These are phyloP conservation scores for Oxyruncus cristatus DNA, from an alignment of 2,113 vertebrate genomes.

Conservation along the genomic window DNA sequence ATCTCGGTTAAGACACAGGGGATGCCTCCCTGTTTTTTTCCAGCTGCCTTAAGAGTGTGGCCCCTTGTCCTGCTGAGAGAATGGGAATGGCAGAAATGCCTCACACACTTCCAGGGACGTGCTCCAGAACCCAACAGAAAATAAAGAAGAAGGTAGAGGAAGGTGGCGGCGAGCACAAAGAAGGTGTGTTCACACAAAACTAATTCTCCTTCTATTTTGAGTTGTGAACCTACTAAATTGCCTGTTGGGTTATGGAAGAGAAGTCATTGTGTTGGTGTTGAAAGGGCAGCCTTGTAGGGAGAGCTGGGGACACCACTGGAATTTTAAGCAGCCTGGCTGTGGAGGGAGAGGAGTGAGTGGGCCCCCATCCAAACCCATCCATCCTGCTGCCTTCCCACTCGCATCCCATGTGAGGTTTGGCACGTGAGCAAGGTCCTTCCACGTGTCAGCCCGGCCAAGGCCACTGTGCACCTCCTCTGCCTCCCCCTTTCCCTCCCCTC, in stretches of 20 bases:
- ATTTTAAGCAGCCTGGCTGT: slow-evolving; percentile 54
- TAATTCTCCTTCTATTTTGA: slow-evolving; percentile 12
- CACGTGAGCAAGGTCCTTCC: slow-evolving; percentile 19
- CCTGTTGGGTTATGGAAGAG: slow-evolving; percentile 60
- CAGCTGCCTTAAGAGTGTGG: neutral
- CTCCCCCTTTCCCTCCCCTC: neutral
- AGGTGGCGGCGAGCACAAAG: neutral
- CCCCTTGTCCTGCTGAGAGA: neutral
- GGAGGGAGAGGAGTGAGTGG: neutral
- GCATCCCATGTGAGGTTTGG: neutral
- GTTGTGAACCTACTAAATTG: slow-evolving; percentile 33
- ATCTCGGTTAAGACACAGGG: neutral
- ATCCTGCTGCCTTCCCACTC: slow-evolving; percentile 55
- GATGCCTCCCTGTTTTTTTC: neutral
- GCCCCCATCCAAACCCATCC: slow-evolving; percentile 53
- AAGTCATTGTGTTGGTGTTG: slow-evolving; percentile 49
- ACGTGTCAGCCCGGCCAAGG: neutral
- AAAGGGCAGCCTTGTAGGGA: slow-evolving; percentile 58
- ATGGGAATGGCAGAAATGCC: neutral
- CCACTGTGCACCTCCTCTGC: neutral
- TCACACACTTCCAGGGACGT: neutral
- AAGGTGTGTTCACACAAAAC: neutral
- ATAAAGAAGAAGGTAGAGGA: neutral
- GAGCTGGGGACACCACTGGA: slow-evolving; percentile 1
- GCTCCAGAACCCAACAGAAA: neutral